Evolutionary conservation across 2,113 vertebrate genomes (phyloP).

Genomic region (Ceyx cyanopectus): DNA sequence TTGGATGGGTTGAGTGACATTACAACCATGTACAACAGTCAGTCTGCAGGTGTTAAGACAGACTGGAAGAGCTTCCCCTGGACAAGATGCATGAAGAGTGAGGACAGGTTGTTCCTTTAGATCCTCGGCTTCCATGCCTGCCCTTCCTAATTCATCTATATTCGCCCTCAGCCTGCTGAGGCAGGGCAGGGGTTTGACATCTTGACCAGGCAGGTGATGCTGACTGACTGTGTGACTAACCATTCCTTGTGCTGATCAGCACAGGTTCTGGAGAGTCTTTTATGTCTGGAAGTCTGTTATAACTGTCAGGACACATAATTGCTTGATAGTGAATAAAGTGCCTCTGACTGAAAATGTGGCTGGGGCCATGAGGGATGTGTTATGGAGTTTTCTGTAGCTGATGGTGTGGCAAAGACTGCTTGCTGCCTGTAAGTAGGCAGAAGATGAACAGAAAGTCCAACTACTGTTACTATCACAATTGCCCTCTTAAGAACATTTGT

Average conservation of each 20-base stretch:
- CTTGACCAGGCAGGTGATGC: not conserved
- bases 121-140: not conserved
- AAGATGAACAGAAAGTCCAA: not conserved
- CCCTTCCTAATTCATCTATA: not conserved
- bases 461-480: not conserved
- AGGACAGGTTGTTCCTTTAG: not conserved
- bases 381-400: not conserved
- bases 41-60: not conserved
- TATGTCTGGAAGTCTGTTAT: not conserved
- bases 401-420: not conserved
- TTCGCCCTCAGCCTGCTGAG: not conserved
- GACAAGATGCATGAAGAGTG: not conserved
- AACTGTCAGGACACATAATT: not conserved
- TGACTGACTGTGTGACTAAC: not conserved
- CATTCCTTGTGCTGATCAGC: not conserved
- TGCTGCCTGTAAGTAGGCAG: not conserved
- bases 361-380: not conserved
- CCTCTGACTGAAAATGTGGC: not conserved
- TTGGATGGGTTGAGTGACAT: not conserved
- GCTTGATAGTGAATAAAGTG: not conserved
- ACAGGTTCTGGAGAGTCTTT: not conserved
- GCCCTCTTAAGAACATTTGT: not conserved
- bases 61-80: not conserved
- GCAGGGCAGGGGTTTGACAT: not conserved
- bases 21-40: not conserved